Conservation (phyloP, 2,797 vertebrate genomes). For the Coreius guichenoti region DNA sequence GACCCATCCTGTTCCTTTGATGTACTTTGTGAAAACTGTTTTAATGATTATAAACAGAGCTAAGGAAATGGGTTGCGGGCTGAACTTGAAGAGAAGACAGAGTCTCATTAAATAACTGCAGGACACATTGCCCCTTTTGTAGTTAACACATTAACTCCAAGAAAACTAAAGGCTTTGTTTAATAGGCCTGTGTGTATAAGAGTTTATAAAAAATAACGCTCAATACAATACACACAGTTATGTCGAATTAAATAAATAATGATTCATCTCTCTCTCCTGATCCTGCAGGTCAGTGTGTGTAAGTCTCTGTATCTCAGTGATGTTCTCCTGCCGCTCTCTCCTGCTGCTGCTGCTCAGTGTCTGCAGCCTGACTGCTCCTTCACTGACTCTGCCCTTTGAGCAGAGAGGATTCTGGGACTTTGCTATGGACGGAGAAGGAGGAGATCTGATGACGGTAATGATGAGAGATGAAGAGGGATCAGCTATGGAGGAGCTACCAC, state of each 20-base stretch:
- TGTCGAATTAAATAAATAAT: neutral
- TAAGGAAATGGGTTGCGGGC: conserved; percentile 5
- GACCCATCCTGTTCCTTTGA: neutral
- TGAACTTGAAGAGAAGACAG: neutral
- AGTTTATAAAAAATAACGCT: neutral
- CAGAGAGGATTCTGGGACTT: conserved; percentile 93
- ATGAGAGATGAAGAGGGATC: conserved; percentile 88
- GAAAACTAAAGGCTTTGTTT: neutral
- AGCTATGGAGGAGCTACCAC: conserved; percentile 61
- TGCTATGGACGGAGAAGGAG: conserved; percentile 79
- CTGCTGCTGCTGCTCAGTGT: conserved; percentile 75
- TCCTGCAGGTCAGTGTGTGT: conserved; percentile 52
- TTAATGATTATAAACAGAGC: conserved; percentile 20
- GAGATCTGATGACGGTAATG: conserved; percentile 74
- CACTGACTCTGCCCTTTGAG: conserved; percentile 85
- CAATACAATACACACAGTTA: conserved; percentile 5
- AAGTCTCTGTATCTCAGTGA: conserved; percentile 59
- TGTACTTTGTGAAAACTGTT: conserved; percentile 3
- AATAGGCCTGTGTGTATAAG: neutral
- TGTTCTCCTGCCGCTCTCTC: conserved; percentile 72
- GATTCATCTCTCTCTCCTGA: conserved; percentile 24
- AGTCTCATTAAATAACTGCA: neutral
- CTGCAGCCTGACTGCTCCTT: conserved; percentile 73
- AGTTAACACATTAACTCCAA: neutral
- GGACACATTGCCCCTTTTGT: neutral